phyloP scores from a whole-genome alignment of 2,888 invertebrate genomes.

The Aleiodes alternator region DNA sequence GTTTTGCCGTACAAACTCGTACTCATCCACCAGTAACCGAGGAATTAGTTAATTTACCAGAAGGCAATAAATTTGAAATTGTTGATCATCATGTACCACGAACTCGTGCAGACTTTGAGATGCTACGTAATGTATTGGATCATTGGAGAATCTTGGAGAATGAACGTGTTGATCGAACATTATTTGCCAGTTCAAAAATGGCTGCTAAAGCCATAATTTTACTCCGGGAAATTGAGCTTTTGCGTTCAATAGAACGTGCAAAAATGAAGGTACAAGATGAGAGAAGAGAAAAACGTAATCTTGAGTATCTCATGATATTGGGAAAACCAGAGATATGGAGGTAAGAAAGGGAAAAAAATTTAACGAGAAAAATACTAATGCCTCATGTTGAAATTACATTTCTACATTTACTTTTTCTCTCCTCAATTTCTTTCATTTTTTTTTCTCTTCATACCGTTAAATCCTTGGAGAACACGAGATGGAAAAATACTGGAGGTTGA shows the following conservation, averaged over 20 bases:
- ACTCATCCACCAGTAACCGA: slow-evolving; percentile 50
- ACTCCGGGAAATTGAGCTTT: slow-evolving; percentile 84
- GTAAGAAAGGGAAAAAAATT: slow-evolving; percentile 76
- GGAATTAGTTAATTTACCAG: slow-evolving; percentile 51
- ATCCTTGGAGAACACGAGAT: slow-evolving; percentile 82
- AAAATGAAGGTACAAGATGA: slow-evolving; percentile 80
- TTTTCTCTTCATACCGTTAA: slow-evolving; percentile 33
- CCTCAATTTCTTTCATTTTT: neutral
- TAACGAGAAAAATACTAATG: slow-evolving; percentile 19
- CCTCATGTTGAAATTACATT: neutral
- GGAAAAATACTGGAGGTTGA: slow-evolving; percentile 81
- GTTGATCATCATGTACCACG: slow-evolving; percentile 75
- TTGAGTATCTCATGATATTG: slow-evolving; percentile 81
- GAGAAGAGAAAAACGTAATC: slow-evolving; percentile 79
- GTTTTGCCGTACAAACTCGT: slow-evolving; percentile 52
- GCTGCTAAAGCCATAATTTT: slow-evolving; percentile 83
- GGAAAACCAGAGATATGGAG: slow-evolving; percentile 86
- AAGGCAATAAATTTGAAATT: slow-evolving; percentile 77
- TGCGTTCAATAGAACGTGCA: slow-evolving; percentile 83
- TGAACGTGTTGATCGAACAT: slow-evolving; percentile 76
- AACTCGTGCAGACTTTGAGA: slow-evolving; percentile 85
- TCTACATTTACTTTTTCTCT: slow-evolving; percentile 1
- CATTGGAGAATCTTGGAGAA: slow-evolving; percentile 83
- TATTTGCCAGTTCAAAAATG: slow-evolving; percentile 75
- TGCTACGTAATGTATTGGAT: slow-evolving; percentile 81